Evolutionary conservation across 2,113 vertebrate genomes (phyloP).

Genomic region (Xenus cinereus): DNA sequence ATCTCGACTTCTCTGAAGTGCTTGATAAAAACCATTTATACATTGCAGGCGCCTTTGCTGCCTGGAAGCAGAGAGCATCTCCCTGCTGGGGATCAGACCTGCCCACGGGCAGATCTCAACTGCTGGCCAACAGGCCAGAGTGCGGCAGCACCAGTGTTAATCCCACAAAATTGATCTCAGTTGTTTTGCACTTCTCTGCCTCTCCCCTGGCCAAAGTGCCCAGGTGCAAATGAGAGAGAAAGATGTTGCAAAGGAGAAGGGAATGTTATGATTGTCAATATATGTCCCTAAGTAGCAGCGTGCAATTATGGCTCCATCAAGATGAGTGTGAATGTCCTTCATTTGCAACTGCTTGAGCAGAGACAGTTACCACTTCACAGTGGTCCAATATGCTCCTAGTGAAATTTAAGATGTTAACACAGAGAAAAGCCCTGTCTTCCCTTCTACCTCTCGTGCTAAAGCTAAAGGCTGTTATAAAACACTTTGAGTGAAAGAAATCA

Average conservation of each 20-base stretch:
- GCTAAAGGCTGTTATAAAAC: background rate
- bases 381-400: background rate
- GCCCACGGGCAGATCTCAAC: background rate
- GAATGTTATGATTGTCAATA: background rate
- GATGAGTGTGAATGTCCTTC: background rate
- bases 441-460: background rate
- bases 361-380: slow-evolving; percentile 7
- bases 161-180: background rate
- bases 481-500: background rate
- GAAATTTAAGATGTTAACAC: background rate
- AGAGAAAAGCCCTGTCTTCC: background rate
- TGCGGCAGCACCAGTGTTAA: rapidly evolving
- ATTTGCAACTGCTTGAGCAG: background rate
- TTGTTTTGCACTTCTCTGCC: background rate
- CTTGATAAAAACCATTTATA: background rate
- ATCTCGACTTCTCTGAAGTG: background rate
- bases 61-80: background rate
- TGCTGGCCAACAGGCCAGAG: rapidly evolving
- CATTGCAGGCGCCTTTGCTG: background rate
- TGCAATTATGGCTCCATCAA: background rate
- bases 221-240: background rate
- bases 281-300: background rate
- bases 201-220: background rate
- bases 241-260: rapidly evolving
- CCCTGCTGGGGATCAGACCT: background rate